Evolutionary conservation across 2,888 invertebrate genomes (phyloP).

Genomic region (Drosophila picticornis): DNA sequence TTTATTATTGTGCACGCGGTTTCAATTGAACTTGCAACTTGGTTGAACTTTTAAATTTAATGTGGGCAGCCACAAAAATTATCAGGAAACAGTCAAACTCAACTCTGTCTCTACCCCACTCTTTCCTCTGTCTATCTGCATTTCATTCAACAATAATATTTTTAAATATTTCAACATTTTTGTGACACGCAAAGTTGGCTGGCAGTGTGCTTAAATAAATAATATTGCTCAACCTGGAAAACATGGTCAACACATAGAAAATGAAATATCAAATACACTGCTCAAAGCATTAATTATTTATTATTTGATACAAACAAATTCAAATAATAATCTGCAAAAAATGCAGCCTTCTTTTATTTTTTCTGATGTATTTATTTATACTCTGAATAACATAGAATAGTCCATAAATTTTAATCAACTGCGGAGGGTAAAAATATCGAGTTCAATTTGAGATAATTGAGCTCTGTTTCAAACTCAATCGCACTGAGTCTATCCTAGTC

Average conservation of each 20-base stretch:
- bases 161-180: conserved; percentile 56
- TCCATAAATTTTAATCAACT: not conserved
- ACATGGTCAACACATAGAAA: conserved; percentile 46
- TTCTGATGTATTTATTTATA: not conserved
- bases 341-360: not conserved
- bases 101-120: not conserved
- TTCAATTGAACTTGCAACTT: conserved; percentile 29
- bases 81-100: not conserved
- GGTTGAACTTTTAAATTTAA: conserved; percentile 31
- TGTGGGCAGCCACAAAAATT: conserved; percentile 3
- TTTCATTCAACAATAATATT: conserved; percentile 11
- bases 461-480: not conserved
- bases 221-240: conserved; percentile 40
- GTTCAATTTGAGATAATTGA: not conserved
- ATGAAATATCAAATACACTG: conserved; percentile 49
- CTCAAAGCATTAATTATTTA: conserved; percentile 42
- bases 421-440: not conserved
- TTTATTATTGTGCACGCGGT: conserved; percentile 45
- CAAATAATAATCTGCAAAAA: conserved; percentile 8
- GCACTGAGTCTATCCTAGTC: not conserved
- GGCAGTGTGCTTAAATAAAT: conserved; percentile 52
- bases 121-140: not conserved
- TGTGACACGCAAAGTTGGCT: conserved; percentile 63
- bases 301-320: conserved; percentile 25
- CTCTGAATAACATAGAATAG: not conserved